Evolutionary conservation across 2,888 invertebrate species (phyloP).

Genomic region (Euplagia quadripunctaria): DNA sequence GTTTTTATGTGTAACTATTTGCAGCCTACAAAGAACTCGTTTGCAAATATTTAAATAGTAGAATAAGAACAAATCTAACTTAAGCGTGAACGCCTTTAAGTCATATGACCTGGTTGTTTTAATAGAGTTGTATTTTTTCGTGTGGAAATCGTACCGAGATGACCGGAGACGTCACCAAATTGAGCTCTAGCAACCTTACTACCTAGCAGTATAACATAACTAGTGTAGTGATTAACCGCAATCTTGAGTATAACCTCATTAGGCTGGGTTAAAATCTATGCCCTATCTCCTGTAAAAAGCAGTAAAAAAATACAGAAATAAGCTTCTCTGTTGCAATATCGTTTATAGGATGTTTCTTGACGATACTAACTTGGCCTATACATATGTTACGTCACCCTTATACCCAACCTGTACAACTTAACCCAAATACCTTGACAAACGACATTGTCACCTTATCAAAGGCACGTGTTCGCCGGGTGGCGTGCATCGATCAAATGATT

Average conservation of each 20-base stretch:
- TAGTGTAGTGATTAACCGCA: no score
- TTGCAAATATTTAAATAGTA: background rate
- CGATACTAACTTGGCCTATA: background rate
- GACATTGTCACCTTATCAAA: constrained; percentile 34
- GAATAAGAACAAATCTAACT: background rate
- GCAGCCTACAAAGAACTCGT: background rate
- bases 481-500: constrained; percentile 23
- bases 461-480: constrained; percentile 23
- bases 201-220: no score
- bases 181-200: background rate
- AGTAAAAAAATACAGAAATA: background rate
- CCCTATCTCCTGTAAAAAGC: background rate
- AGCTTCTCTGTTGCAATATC: background rate
- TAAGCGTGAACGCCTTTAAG: background rate
- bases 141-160: background rate
- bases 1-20: background rate
- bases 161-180: background rate
- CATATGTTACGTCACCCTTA: background rate
- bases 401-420: constrained; percentile 1
- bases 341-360: background rate
- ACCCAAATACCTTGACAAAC: constrained; percentile 7
- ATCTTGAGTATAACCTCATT: background rate
- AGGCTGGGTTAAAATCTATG: background rate
- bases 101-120: background rate
- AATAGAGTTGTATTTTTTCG: background rate